These are phyloP conservation scores for Mnemiopsis leidyi DNA, from an alignment of 37 sponge, comb jelly and placozoan species.

Conservation along the genomic window DNA sequence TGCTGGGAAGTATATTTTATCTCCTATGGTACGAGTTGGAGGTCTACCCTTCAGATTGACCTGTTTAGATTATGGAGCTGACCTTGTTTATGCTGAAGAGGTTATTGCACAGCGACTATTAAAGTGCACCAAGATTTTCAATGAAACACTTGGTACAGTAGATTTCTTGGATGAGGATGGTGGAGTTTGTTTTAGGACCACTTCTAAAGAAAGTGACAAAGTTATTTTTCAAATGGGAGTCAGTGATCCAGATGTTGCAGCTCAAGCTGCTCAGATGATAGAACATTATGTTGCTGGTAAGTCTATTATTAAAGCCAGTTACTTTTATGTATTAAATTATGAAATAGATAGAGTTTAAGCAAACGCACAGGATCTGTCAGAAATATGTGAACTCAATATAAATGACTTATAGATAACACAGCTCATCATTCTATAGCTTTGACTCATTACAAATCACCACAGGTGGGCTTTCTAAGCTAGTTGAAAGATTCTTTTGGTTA, in stretches of 20 bases:
- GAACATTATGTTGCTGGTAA: conserved; percentile 63
- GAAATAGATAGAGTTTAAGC: too few species aligned
- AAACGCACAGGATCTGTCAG: too few species aligned
- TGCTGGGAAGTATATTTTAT: conserved; percentile 80
- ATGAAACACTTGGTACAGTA: conserved; percentile 76
- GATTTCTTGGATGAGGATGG: conserved; percentile 83
- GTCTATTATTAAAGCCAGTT: not conserved
- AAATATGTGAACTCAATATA: too few species aligned
- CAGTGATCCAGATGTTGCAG: conserved; percentile 89
- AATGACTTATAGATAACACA: too few species aligned
- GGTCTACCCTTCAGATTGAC: conserved; percentile 86
- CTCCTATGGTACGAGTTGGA: conserved; percentile 98
- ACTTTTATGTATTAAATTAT: too few species aligned
- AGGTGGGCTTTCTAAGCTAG: too few species aligned
- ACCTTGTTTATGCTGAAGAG: conserved; percentile 91
- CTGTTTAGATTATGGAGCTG: conserved; percentile 88
- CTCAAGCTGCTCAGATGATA: conserved; percentile 26
- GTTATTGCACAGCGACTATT: conserved; percentile 17
- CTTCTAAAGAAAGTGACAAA: conserved; percentile 72
- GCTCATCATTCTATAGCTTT: too few species aligned
- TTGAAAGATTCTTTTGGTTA: too few species aligned
- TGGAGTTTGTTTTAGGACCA: conserved; percentile 83
- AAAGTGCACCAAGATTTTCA: not conserved
- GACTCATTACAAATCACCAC: too few species aligned
- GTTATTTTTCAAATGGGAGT: conserved; percentile 93